A percentile compares a stretch with the other conserved stretches of the same genome.
Evolutionary conservation across 2,797 vertebrate species (phyloP).

Genomic region (Hemitrygon akajei): DNA sequence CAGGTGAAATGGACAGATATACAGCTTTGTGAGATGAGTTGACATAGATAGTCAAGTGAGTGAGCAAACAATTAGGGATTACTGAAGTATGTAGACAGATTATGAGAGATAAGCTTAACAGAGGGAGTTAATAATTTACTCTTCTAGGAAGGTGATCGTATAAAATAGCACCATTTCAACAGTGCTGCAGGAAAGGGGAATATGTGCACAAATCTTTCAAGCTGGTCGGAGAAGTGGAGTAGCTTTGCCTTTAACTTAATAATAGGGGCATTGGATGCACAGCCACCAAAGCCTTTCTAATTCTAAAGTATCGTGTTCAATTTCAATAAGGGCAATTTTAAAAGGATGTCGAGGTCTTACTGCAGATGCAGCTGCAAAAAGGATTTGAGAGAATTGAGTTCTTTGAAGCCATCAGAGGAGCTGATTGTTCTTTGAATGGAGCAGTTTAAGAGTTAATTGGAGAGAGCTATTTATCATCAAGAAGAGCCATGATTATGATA

Average conservation of each 20-base stretch:
- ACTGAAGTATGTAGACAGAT: no score
- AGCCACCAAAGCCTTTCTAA: neutral
- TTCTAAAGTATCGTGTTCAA: neutral
- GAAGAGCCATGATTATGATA: neutral
- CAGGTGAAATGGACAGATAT: neutral
- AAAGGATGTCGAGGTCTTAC: neutral
- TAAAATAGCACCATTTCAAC: neutral
- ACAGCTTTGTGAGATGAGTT: neutral
- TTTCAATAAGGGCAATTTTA: neutral
- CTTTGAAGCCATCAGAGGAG: no score
- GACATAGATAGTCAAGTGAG: neutral
- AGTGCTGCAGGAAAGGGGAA: neutral
- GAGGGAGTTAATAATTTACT: neutral
- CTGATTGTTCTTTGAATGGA: neutral
- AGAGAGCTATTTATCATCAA: neutral
- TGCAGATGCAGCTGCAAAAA: neutral
- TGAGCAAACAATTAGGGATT: no score
- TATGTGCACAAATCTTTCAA: neutral
- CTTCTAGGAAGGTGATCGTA: neutral
- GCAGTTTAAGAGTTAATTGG: neutral
- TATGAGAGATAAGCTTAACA: neutral
- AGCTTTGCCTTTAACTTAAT: neutral
- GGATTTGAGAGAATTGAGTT: neutral
- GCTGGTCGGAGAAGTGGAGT: neutral
- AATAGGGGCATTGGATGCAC: neutral